Conservation (phyloP, 2,888 invertebrate genomes). For the Steinernema carpocapsae region DNA sequence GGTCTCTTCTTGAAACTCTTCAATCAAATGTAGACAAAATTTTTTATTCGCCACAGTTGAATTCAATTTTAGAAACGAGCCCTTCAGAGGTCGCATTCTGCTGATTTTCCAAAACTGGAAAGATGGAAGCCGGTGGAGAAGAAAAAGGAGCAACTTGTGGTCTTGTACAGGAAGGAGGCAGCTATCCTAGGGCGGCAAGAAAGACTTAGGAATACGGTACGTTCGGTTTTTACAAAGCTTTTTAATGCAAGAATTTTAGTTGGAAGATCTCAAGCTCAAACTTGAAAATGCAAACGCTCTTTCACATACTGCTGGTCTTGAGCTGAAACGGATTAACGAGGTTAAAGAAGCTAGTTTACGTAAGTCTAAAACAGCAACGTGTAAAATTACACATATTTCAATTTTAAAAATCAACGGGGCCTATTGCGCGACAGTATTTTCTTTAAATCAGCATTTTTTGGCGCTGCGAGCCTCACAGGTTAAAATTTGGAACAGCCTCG, state of each 20-base stretch:
- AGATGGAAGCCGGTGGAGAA: slow-evolving; percentile 4
- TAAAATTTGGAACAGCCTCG: too few species aligned
- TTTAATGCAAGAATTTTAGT: neutral
- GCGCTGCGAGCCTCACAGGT: too few species aligned
- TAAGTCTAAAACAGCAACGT: too few species aligned
- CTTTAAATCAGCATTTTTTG: too few species aligned
- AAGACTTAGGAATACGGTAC: neutral
- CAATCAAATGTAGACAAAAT: neutral
- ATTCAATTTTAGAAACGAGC: neutral
- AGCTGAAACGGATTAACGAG: neutral
- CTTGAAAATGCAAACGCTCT: neutral
- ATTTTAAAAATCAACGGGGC: too few species aligned
- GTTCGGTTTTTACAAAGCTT: neutral
- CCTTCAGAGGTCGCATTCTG: neutral
- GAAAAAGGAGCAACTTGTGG: neutral
- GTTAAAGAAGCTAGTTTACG: neutral
- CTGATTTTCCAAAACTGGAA: neutral
- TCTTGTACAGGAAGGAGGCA: slow-evolving; percentile 15
- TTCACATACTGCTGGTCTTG: neutral
- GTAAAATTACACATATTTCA: too few species aligned
- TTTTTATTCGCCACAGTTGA: too few species aligned
- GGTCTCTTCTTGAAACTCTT: slow-evolving; percentile 3
- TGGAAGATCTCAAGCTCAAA: neutral
- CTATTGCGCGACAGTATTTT: too few species aligned
- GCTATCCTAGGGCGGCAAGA: neutral